Percentiles rank a stretch among this genome's conserved stretches.
phyloP scores from a whole-genome alignment of 2,797 vertebrate species.

The Lepidocolaptes lacrymiger region DNA sequence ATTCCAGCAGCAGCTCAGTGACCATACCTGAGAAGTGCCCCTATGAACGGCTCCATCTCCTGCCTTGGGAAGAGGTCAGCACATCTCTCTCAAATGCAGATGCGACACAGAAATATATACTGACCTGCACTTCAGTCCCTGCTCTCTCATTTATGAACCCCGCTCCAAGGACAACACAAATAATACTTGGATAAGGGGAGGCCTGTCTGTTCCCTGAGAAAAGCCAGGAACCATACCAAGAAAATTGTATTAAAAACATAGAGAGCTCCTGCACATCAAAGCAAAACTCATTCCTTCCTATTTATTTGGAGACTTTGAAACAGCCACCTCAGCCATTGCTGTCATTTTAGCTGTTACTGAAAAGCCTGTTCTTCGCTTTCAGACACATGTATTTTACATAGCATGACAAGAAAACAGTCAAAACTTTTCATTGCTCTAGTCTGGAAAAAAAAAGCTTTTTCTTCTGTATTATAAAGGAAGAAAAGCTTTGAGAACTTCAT shows the following conservation, averaged over 20 bases:
- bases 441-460: background rate
- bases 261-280: background rate
- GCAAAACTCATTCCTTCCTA: background rate
- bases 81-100: background rate
- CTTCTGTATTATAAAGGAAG: background rate
- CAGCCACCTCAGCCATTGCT: background rate
- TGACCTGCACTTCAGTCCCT: background rate
- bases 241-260: background rate
- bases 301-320: background rate
- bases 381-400: conserved; percentile 3
- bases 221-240: background rate
- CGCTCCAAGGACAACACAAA: background rate
- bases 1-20: background rate
- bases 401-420: conserved; percentile 4
- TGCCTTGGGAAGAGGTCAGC: background rate
- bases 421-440: conserved; percentile 25
- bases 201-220: background rate
- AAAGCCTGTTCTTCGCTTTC: background rate
- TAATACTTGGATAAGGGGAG: background rate
- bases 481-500: background rate
- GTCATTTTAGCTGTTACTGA: background rate
- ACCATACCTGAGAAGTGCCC: background rate
- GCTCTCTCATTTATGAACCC: background rate
- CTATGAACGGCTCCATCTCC: background rate
- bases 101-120: background rate